Evolutionary conservation across 2,113 vertebrate species (phyloP).

Genomic region (Corythaixoides concolor): DNA sequence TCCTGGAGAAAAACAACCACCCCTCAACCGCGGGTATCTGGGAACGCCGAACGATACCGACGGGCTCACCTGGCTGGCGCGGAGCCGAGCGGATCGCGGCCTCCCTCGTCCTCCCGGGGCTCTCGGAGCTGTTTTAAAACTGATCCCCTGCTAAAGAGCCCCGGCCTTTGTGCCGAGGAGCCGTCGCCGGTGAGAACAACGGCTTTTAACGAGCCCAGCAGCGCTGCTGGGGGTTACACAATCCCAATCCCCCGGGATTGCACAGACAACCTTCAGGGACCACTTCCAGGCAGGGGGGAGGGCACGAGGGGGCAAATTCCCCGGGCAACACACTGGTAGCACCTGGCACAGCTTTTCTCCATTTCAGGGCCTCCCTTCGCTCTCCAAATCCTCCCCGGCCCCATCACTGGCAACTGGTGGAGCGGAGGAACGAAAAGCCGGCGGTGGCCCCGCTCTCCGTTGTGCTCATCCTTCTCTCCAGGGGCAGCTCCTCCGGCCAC

Average conservation of each 20-base stretch:
- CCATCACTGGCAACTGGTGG: background rate
- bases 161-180: background rate
- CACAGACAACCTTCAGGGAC: background rate
- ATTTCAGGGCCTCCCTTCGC: background rate
- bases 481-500: background rate
- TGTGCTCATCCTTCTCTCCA: background rate
- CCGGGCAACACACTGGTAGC: background rate
- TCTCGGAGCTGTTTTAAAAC: background rate
- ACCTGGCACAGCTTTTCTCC: background rate
- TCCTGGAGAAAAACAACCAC: background rate
- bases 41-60: background rate
- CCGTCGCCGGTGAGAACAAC: background rate
- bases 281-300: background rate
- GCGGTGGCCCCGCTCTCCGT: fast-evolving
- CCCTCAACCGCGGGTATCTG: fast-evolving
- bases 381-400: background rate
- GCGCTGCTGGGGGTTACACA: background rate
- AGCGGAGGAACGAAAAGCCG: background rate
- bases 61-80: background rate
- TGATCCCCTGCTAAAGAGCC: background rate
- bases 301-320: background rate
- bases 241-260: background rate
- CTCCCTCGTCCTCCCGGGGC: background rate
- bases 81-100: background rate
- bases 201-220: background rate